Evolutionary conservation across 2,797 vertebrate genomes (phyloP).

Genomic region (Epinephelus malabaricus): DNA sequence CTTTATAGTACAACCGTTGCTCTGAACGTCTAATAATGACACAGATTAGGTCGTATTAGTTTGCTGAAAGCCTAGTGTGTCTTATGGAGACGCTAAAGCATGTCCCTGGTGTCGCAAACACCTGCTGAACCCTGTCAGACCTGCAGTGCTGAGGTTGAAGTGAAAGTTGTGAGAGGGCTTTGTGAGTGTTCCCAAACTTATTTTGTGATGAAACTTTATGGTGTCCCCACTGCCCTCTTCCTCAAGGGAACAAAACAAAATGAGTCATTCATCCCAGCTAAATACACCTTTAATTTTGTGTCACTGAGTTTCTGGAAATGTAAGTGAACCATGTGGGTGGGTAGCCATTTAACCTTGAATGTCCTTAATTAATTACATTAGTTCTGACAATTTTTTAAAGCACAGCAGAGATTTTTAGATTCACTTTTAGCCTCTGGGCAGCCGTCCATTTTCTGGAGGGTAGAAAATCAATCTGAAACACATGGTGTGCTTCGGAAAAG

Average conservation of each 20-base stretch:
- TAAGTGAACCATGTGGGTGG: neutral
- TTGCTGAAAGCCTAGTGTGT: too few relatives aligned
- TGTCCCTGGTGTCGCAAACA: too few relatives aligned
- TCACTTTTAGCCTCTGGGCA: constrained; percentile 7
- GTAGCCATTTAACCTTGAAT: neutral
- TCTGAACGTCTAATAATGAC: too few relatives aligned
- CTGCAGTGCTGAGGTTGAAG: too few relatives aligned
- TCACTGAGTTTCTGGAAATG: neutral
- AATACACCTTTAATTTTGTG: neutral
- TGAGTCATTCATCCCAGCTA: neutral
- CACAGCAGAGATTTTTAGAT: neutral
- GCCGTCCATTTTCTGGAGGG: neutral
- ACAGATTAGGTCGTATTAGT: too few relatives aligned
- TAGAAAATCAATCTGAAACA: constrained; percentile 23
- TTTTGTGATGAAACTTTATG: neutral
- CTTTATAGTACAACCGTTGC: too few relatives aligned
- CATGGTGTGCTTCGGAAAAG: neutral
- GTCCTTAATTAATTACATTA: neutral
- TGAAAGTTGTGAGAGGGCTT: too few relatives aligned
- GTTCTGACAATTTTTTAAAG: neutral
- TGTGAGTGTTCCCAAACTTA: neutral
- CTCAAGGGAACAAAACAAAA: neutral
- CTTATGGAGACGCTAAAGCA: too few relatives aligned
- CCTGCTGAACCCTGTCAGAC: too few relatives aligned
- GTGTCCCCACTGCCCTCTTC: neutral